Evolutionary conservation across 2,888 invertebrate species (phyloP).

Genomic region (Lochmaea crataegi): DNA sequence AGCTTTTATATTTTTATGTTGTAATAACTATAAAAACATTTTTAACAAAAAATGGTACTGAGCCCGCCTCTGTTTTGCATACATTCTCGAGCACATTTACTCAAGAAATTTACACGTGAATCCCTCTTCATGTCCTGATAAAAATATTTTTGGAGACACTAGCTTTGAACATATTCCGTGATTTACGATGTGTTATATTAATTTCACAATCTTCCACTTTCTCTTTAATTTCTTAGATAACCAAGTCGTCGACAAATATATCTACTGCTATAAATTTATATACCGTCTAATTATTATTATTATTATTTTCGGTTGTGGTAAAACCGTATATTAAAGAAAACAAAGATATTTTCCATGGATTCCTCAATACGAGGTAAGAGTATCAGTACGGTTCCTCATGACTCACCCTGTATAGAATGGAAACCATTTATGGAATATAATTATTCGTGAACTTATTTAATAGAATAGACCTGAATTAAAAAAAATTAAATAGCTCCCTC

Average conservation of each 20-base stretch:
- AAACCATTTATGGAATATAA: too few species aligned
- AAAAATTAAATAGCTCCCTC: too few species aligned
- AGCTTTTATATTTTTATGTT: too few species aligned
- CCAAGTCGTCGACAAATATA: background rate
- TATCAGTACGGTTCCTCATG: too few species aligned
- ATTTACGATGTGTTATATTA: slow-evolving; percentile 32
- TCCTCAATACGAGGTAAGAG: too few species aligned
- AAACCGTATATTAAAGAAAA: too few species aligned
- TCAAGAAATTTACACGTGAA: background rate
- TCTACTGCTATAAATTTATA: background rate
- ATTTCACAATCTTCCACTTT: slow-evolving; percentile 23
- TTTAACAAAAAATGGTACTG: background rate
- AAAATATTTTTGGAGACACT: slow-evolving; percentile 4
- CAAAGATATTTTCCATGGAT: too few species aligned
- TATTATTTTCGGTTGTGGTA: background rate
- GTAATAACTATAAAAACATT: too few species aligned
- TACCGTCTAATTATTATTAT: background rate
- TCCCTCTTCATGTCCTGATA: background rate
- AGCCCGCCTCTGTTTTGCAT: background rate
- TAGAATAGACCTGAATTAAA: too few species aligned
- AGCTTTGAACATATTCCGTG: background rate
- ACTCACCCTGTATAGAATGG: too few species aligned
- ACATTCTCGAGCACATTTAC: background rate
- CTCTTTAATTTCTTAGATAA: background rate
- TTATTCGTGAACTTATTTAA: too few species aligned